Percentiles rank a stretch among this genome's conserved stretches.
Conservation (phyloP, 1,140 invertebrate species). For the Dryas iulia region DNA sequence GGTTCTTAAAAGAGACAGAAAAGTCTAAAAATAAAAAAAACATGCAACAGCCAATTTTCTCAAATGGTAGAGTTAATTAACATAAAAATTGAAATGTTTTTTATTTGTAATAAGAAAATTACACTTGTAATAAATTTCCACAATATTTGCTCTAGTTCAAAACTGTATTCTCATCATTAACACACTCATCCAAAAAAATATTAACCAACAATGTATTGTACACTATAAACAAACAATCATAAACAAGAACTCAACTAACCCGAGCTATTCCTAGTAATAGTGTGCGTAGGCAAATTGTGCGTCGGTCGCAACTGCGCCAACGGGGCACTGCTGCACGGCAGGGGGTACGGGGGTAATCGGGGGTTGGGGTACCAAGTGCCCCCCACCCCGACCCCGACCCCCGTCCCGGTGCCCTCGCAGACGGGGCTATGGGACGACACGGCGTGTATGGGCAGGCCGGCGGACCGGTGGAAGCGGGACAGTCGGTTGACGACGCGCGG, state of each 20-base stretch:
- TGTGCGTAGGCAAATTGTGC: constrained; percentile 80
- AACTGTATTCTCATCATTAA: too few species aligned
- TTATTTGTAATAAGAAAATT: too few species aligned
- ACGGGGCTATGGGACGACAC: constrained; percentile 83
- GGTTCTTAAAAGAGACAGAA: too few species aligned
- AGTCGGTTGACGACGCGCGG: constrained; percentile 96
- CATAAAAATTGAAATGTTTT: too few species aligned
- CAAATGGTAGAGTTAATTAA: too few species aligned
- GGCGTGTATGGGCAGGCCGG: constrained; percentile 86
- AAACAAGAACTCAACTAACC: constrained; percentile 44
- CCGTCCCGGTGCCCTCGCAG: constrained; percentile 38
- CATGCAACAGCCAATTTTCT: too few species aligned
- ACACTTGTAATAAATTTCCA: too few species aligned
- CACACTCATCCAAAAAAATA: too few species aligned
- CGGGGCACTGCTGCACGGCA: constrained; percentile 88
- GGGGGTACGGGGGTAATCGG: constrained; percentile 92
- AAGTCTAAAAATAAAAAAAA: too few species aligned
- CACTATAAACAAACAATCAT: too few species aligned
- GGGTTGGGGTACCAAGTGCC: constrained; percentile 92
- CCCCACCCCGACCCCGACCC: constrained; percentile 32
- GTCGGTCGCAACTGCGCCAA: constrained; percentile 93
- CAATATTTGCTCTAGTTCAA: too few species aligned
- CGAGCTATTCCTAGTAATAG: constrained; percentile 78
- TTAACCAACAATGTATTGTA: too few species aligned
- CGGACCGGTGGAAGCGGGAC: constrained; percentile 97